Evolutionary conservation across 2,113 vertebrate species (phyloP).

Genomic region (Semnopithecus entellus): DNA sequence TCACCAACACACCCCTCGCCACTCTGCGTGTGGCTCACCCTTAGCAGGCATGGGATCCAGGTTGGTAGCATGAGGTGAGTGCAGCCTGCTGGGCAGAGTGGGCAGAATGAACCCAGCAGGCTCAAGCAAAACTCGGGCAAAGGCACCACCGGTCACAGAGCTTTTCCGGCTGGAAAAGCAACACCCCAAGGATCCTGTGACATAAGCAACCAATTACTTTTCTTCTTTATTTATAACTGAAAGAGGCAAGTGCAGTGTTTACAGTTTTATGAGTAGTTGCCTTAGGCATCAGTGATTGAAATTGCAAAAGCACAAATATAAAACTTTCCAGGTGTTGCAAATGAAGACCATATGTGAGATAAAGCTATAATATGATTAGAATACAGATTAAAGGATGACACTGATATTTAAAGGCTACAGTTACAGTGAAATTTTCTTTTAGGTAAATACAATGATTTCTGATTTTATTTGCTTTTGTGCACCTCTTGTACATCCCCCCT

Average conservation of each 20-base stretch:
- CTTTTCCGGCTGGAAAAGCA: no score
- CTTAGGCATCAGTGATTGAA: not conserved
- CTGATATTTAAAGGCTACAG: not conserved
- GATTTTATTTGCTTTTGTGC: not conserved
- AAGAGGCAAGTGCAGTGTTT: conserved; percentile 10
- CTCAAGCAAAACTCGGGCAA: no score
- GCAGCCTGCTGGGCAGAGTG: no score
- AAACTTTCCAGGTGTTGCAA: conserved; percentile 56
- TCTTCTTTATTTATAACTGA: conserved; percentile 25
- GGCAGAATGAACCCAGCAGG: no score
- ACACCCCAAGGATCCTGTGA: no score
- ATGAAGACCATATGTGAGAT: conserved; percentile 66
- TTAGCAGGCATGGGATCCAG: no score
- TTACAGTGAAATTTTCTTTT: conserved; percentile 4
- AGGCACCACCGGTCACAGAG: no score
- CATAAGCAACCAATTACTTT: not conserved
- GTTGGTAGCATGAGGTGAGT: no score
- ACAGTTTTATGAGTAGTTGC: conserved; percentile 23
- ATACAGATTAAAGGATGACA: not conserved
- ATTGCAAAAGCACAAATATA: conserved; percentile 24
- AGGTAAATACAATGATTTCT: not conserved
- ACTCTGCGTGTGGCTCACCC: no score
- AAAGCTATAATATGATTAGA: not conserved
- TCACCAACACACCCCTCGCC: no score
- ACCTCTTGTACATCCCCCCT: not conserved